Evolutionary conservation across 92 coral and sea anemone species (phyloP), one percentile per base, ranked within the genome.

Genomic region (Montipora capitata): DNA sequence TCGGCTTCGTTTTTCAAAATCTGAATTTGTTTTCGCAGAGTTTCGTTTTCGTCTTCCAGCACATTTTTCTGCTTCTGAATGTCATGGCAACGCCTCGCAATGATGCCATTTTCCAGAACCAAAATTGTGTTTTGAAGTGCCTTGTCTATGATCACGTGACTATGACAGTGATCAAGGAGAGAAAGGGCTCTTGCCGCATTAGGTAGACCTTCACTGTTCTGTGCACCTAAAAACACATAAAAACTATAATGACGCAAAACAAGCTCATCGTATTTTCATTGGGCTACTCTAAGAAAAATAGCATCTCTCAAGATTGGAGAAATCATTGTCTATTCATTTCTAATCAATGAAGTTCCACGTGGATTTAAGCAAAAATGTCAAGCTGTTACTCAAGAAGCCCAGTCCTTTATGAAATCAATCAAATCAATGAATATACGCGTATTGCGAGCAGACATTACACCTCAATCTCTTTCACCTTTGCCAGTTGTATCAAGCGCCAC

Each of bases 101-200:
- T 40, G 72, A 68, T 77, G 72, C 85, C 35, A 20, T 89, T 90
- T 77, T 97, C 99, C 69, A 97, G 88, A 38, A 97, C 88, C 76
- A 97, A 66, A 15, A 97, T 57, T 45, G 98, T 84, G 90, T 96
- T 91, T 77, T 94, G 96, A 18, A 97, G 86, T 7, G 98, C 99
- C 90, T 97, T 97, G 90, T 97, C 99, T 3, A 97, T 72, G 18
- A 97, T 89, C 70, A 97, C 96, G 66, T 97, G 96, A 38, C 98
- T 90, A 79, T 96, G 90, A 45, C 92, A 95, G 68, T 96, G 95
- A 51, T 97, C 99, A 58, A 78, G 74, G 5, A 88, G 88, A 35
- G 91, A 16, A 27, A 91, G 79, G 42, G 73, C 16, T 42, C 64
- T 72, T 4, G 76, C 89, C 11, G 10, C 12, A 35, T 6, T 11